Base-by-base conservation (phyloP, 2,113 vertebrate species). In the Pomatostomus ruficeps region DNA sequence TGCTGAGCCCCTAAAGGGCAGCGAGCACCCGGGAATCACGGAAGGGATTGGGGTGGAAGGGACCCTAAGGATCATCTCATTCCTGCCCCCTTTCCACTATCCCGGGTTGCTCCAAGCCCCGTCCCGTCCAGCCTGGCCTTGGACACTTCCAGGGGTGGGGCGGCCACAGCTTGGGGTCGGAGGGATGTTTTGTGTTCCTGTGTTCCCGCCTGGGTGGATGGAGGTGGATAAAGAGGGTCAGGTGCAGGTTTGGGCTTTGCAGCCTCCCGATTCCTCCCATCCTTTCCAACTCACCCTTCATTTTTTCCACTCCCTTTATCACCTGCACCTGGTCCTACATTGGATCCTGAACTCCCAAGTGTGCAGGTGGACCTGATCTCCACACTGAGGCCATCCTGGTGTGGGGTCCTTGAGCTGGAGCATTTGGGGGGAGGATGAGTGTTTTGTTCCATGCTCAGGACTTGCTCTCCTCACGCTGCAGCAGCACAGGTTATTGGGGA, bases 1-100 rank as follows among this genome's bases (percentile, higher is more conserved):
- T 0, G 3, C 38, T 1, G 43, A 75, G 58, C 28, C 42, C 77
- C 22, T 2, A 22, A 49, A 46, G 10, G 21, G 21, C 33, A 18
- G 46, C 3, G 12, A 45, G 31, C 2, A 1, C 6, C 18, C 2
- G 0, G 38, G 42, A 70, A 42, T 42, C 49, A 5, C 55, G 2
- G 11, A 5, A 12, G 12, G 80, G 21, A 6, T 1, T 25, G 33
- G 14, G 49, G 10, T 24, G 42, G 40, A 38, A 90, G 16, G 20
- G 10, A 45, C 8, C 5, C 25, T 7, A 13, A 35, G 46, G 33
- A 43, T 31, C 21, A 5, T 8, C 14, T 10, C 29, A 0, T 12
- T 58, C 58, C 43, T 35, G 0, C 1, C 20, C 9, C 14, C 3
- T 12, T 52, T 16, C n/a, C 45, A 4, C n/a, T 5, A 2, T 7